Evolutionary conservation across 2,888 invertebrate genomes (phyloP), one percentile per base, ranked within the genome.

Genomic region (Heliconius sara): DNA sequence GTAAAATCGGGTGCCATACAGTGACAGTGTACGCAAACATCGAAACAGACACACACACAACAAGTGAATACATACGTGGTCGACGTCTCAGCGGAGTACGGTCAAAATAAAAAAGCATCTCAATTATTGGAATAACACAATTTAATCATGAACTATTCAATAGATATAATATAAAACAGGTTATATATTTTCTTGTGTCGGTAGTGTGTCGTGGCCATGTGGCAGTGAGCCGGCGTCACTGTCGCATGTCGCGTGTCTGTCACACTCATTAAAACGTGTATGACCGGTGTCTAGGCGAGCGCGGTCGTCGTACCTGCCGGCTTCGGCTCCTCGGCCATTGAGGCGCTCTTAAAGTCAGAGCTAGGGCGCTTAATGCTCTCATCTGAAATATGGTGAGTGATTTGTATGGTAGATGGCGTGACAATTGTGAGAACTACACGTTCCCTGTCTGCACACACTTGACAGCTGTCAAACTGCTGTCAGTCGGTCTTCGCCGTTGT

Each of bases 321-420:
- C 93, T 92, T 93, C 91, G 89, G 88, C 86, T 94, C 95, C 87
- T 95, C 95, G 86, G 92, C 93, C 90, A 94, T 91, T 88, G 94
- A 95, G 86, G 91, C 91, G 88, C 97, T 97, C 94, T 97, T 98
- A 89, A 97, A 97, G 96, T 98, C 98, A 95, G 98, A 98, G 95
- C 97, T 98, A 91, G 98, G 98, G 95, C 98, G 97, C 93, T 97
- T 97, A 91, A 97, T 96, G 91, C 96, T 96, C 91, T 98, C 98
- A 94, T 97, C 97, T 97, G 92, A 90, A 95, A 95, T 90, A 90
- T 92, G 91, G 92, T 91, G 91, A 93, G 92, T 90, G 93, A 91
- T 86, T 92, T 92, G 94, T 93, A 93, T 93, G 94, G 91, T 89
- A 87, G 90, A 91, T 93, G 93, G 89, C 86, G 92, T 91, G 92